Evolutionary conservation across 2,888 invertebrate species (phyloP).

Genomic region (Rhogogaster chlorosoma): DNA sequence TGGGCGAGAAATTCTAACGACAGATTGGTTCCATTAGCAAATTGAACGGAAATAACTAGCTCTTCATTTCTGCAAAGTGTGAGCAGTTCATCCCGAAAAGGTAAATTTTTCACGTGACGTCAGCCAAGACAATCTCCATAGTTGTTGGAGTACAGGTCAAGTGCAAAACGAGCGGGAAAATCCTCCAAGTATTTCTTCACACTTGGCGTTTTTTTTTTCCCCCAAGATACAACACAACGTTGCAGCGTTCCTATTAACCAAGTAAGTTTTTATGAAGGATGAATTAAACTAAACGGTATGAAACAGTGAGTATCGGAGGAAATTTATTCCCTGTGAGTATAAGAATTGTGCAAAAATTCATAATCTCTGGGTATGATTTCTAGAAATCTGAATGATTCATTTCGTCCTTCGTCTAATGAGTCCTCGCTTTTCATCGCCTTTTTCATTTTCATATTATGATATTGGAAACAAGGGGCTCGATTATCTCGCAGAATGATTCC

Average conservation of each 20-base stretch:
- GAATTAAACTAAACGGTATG: background rate
- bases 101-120: background rate
- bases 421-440: background rate
- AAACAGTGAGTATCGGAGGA: background rate
- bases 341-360: background rate
- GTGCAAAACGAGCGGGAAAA: background rate
- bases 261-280: background rate
- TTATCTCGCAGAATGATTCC: background rate
- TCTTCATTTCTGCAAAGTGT: background rate
- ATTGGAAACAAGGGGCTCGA: background rate
- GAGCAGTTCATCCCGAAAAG: background rate
- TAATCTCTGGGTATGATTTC: background rate
- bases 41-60: constrained; percentile 24
- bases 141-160: background rate
- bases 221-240: background rate
- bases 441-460: background rate
- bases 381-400: background rate
- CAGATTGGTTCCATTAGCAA: constrained; percentile 21
- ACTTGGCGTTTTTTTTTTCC: background rate
- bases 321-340: background rate
- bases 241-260: background rate
- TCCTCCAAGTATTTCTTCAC: background rate
- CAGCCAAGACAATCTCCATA: background rate
- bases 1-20: background rate
- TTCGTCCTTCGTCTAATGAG: background rate